A percentile compares a stretch with the other conserved stretches of the same genome.
phyloP scores from a whole-genome alignment of 1,140 invertebrate genomes.

The Tigriopus japonicus region DNA sequence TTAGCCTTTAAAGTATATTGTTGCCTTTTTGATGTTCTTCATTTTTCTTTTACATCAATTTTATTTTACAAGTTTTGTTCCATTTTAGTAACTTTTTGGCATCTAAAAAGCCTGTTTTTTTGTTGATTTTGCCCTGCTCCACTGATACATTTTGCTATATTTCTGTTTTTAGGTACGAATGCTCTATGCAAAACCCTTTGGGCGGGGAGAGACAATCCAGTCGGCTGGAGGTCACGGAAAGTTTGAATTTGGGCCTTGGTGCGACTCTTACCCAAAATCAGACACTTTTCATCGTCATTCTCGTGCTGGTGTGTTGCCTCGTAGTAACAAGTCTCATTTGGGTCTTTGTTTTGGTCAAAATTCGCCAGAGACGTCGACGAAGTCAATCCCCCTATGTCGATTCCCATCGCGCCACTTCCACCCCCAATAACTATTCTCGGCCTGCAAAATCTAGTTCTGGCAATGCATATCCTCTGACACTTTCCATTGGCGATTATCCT shows the following conservation, averaged over 20 bases:
- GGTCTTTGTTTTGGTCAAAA: conserved; percentile 52
- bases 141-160: neutral
- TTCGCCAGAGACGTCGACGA: neutral
- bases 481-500: neutral
- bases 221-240: conserved; percentile 27
- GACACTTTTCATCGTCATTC: conserved; percentile 57
- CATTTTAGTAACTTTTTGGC: too few relatives aligned
- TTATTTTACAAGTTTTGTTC: too few relatives aligned
- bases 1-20: too few relatives aligned
- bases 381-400: neutral
- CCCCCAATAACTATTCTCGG: neutral
- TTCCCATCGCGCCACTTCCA: neutral
- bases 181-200: conserved; percentile 61
- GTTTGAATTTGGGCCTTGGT: too few relatives aligned
- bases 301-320: conserved; percentile 69
- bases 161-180: conserved; percentile 44
- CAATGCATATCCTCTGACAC: neutral
- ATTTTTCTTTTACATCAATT: too few relatives aligned
- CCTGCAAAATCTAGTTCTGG: neutral
- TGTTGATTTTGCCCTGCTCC: too few relatives aligned
- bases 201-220: conserved; percentile 39
- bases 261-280: conserved; percentile 8
- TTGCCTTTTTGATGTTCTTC: too few relatives aligned
- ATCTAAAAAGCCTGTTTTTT: too few relatives aligned
- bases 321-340: conserved; percentile 71